These are phyloP conservation scores for Chauna torquata DNA, from an alignment of 2,113 vertebrate genomes.

Conservation along the genomic window DNA sequence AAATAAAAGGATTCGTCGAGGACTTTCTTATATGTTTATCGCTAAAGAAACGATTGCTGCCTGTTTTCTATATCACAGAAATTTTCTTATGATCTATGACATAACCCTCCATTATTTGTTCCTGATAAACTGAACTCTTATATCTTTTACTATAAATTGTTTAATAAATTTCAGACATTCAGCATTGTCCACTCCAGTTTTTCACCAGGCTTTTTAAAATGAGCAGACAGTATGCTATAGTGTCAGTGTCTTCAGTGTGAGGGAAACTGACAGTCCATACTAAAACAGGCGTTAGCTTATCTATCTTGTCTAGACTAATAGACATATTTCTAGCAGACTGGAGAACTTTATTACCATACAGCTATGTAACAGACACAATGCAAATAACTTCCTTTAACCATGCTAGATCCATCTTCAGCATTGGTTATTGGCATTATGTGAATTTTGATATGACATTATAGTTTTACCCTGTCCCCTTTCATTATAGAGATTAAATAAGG, in stretches of 20 bases:
- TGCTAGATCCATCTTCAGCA: neutral
- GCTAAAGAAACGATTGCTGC: neutral
- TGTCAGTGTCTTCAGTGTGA: neutral
- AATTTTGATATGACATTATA: neutral
- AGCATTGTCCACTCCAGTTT: neutral
- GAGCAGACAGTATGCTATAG: neutral
- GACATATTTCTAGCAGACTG: neutral
- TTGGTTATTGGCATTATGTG: neutral
- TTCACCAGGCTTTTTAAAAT: neutral
- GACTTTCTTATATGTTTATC: neutral
- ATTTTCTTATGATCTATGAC: neutral
- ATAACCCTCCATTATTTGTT: neutral
- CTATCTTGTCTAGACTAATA: neutral
- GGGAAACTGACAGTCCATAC: neutral
- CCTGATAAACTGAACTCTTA: neutral
- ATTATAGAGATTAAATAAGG: neutral
- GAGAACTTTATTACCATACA: neutral
- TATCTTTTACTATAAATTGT: neutral
- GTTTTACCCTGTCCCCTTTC: neutral
- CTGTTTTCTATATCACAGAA: neutral
- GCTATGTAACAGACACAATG: neutral
- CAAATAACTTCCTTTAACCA: neutral
- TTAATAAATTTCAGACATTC: neutral
- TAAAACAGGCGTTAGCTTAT: neutral
- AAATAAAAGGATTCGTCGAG: neutral